Conservation (phyloP, 2,888 invertebrate genomes). For the Anthophora plumipes region DNA sequence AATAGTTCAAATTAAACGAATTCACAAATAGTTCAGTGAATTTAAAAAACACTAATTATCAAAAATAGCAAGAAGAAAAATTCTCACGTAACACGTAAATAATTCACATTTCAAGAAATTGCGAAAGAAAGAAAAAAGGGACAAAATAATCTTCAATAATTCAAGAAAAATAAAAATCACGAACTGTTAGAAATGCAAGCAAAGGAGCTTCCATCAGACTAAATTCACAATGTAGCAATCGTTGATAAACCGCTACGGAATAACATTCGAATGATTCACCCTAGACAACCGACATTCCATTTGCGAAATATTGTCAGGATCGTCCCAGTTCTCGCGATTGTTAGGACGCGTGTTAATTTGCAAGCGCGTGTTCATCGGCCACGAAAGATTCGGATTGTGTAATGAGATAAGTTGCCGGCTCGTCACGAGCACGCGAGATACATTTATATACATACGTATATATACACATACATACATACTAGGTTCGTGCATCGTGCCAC, state of each 20-base stretch:
- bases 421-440: conserved; percentile 67
- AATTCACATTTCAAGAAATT: no score
- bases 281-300: background rate
- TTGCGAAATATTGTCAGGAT: conserved; percentile 11
- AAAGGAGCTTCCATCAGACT: no score
- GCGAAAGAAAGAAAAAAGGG: no score
- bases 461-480: no score
- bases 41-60: background rate
- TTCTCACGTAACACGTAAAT: no score
- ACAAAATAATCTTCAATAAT: no score
- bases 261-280: background rate
- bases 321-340: conserved; percentile 16
- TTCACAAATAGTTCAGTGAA: background rate
- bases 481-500: conserved; percentile 56
- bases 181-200: no score
- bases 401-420: conserved; percentile 66
- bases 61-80: background rate
- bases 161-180: no score
- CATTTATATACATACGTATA: no score
- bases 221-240: no score
- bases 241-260: no score
- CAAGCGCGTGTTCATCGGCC: conserved; percentile 44
- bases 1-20: no score
- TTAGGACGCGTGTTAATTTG: conserved; percentile 31
- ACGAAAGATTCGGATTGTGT: conserved; percentile 67